Percentiles rank a stretch among this genome's conserved stretches.
Conservation (phyloP, 2,113 vertebrate species). For the Nibea coibor region DNA sequence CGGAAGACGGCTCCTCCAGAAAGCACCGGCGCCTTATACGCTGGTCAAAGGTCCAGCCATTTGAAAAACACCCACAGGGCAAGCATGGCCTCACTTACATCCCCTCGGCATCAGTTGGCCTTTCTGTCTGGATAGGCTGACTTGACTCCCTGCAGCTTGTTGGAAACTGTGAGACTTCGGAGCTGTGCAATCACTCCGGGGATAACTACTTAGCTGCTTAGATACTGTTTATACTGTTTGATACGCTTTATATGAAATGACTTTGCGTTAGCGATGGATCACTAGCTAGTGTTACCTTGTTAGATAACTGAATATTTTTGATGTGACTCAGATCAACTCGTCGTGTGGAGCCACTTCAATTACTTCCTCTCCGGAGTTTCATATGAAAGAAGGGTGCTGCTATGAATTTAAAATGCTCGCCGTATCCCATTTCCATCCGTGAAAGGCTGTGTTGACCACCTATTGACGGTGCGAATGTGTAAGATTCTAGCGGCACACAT, state of each 20-base stretch:
- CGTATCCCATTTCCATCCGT: neutral
- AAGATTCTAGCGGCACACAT: slow-evolving; percentile 30
- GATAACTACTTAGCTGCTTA: slow-evolving; percentile 36
- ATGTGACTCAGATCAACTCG: neutral
- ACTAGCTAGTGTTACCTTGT: neutral
- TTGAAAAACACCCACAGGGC: slow-evolving; percentile 77
- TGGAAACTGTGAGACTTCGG: slow-evolving; percentile 41
- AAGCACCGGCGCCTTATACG: slow-evolving; percentile 30
- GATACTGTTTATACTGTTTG: neutral
- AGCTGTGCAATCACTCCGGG: slow-evolving; percentile 24
- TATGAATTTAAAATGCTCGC: neutral
- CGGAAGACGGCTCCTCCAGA: slow-evolving; percentile 44
- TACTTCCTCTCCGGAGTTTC: neutral
- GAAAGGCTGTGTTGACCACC: neutral
- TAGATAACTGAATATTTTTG: neutral
- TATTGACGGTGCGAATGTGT: slow-evolving; percentile 6
- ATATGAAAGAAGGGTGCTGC: neutral
- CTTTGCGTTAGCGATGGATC: neutral
- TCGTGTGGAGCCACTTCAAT: neutral
- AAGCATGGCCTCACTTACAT: slow-evolving; percentile 64
- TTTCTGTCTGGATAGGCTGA: slow-evolving; percentile 73
- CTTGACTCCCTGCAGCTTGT: slow-evolving; percentile 58
- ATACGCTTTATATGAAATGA: neutral
- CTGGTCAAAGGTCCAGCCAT: slow-evolving; percentile 70
- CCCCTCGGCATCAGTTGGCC: slow-evolving; percentile 69